Conservation (phyloP, 1,140 invertebrate species). For the Adelges cooleyi region DNA sequence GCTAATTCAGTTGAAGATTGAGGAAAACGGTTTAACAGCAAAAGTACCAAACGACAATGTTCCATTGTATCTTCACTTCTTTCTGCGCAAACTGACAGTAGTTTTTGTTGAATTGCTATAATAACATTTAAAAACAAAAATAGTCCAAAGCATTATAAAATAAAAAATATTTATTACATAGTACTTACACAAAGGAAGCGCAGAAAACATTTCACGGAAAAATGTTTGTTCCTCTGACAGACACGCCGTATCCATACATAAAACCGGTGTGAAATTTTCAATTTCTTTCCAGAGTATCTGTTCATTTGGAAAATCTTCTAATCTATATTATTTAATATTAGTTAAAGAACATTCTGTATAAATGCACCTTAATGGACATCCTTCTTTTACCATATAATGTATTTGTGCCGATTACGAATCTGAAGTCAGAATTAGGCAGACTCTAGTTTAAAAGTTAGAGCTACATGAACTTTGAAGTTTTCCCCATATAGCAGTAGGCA, state of each 20-base stretch:
- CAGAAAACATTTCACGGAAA: constrained; percentile 26
- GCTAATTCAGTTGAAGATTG: constrained; percentile 63
- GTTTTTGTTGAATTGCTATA: constrained; percentile 59
- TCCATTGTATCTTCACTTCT: constrained; percentile 77
- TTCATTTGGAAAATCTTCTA: constrained; percentile 50
- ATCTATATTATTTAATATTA: constrained; percentile 38
- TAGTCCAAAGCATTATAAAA: not conserved
- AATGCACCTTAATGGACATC: not conserved
- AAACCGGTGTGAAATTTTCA: constrained; percentile 51
- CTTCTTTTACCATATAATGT: not conserved
- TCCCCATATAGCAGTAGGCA: too few relatives aligned
- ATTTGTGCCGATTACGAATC: too few relatives aligned
- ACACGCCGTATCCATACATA: constrained; percentile 50
- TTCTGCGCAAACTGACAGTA: constrained; percentile 68
- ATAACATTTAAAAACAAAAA: constrained; percentile 35
- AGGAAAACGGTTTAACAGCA: constrained; percentile 68
- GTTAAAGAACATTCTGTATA: not conserved
- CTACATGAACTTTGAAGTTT: too few relatives aligned
- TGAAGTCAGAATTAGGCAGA: too few relatives aligned
- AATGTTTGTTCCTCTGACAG: constrained; percentile 41
- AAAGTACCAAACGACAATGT: constrained; percentile 64
- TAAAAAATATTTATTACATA: too few relatives aligned
- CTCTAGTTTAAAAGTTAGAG: not conserved
- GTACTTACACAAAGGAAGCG: constrained; percentile 5
- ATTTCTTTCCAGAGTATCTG: constrained; percentile 65